A percentile compares a stretch with the other conserved stretches of the same genome.
Conservation (phyloP, 1,140 invertebrate genomes). For the Hyles vespertilio region DNA sequence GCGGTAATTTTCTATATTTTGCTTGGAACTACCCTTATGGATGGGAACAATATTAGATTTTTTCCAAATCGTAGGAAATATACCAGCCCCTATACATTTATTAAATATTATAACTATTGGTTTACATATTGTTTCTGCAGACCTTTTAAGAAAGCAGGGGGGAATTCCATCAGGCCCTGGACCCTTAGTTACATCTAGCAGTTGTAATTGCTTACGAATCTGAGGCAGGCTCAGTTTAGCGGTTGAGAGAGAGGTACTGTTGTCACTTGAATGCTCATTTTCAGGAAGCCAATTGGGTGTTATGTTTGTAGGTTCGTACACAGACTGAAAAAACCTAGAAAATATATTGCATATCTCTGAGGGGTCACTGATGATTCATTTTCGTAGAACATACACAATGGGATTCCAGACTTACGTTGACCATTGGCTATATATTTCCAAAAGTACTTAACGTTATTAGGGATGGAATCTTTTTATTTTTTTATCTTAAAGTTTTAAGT, state of each 20-base stretch:
- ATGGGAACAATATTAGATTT: too few relatives aligned
- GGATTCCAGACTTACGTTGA: too few relatives aligned
- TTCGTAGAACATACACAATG: conserved; percentile 2
- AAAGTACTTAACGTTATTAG: too few relatives aligned
- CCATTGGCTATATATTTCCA: too few relatives aligned
- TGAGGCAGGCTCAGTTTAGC: background rate
- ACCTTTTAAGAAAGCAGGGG: conserved; percentile 11
- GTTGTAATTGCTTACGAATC: background rate
- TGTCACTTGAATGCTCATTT: background rate
- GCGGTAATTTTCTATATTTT: too few relatives aligned
- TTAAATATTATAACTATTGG: conserved; percentile 12
- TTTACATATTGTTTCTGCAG: conserved; percentile 3
- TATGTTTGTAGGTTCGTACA: conserved; percentile 11
- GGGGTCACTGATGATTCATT: conserved; percentile 3
- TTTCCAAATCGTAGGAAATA: conserved; percentile 11
- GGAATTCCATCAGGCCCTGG: conserved; percentile 12
- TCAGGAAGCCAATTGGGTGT: background rate
- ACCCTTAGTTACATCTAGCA: too few relatives aligned
- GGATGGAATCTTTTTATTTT: too few relatives aligned
- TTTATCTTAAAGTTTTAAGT: too few relatives aligned
- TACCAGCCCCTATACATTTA: too few relatives aligned
- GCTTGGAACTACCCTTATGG: too few relatives aligned
- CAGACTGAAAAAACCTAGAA: conserved; percentile 14
- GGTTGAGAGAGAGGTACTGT: too few relatives aligned
- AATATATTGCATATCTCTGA: conserved; percentile 15